These are phyloP conservation scores for Syngnathus scovelli DNA, from an alignment of 2,113 vertebrate genomes.

Conservation along the genomic window DNA sequence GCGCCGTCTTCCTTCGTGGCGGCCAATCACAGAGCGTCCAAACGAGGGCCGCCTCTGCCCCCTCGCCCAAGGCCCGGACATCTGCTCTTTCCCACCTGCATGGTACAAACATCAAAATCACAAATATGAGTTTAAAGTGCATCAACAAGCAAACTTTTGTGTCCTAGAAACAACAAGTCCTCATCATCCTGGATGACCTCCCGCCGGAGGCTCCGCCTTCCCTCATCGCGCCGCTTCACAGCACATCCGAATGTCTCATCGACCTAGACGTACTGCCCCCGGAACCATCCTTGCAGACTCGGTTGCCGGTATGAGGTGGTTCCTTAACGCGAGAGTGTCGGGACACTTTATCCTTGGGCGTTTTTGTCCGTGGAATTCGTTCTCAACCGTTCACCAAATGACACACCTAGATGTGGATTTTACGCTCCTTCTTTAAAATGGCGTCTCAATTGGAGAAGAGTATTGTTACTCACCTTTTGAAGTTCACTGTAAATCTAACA, in stretches of 20 bases:
- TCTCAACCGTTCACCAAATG: no score
- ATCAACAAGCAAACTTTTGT: not conserved
- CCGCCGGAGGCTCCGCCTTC: slow-evolving; percentile 41
- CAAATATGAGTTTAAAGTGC: not conserved
- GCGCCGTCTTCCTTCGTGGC: slow-evolving; percentile 71
- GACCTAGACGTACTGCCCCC: slow-evolving; percentile 42
- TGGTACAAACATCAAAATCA: slow-evolving; percentile 54
- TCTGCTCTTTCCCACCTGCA: slow-evolving; percentile 80
- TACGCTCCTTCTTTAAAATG: no score
- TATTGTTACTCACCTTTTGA: no score
- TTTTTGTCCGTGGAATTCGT: no score
- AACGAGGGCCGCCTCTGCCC: slow-evolving; percentile 83
- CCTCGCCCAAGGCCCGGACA: slow-evolving; percentile 90
- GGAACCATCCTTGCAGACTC: slow-evolving; percentile 17
- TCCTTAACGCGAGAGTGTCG: no score
- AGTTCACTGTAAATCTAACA: no score
- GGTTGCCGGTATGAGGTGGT: not conserved
- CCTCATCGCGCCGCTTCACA: slow-evolving; percentile 22
- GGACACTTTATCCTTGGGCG: no score
- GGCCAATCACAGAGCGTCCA: slow-evolving; percentile 63
- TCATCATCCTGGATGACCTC: slow-evolving; percentile 68
- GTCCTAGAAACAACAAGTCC: slow-evolving; percentile 69
- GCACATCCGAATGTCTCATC: slow-evolving; percentile 37
- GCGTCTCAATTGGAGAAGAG: no score
- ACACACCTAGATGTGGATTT: no score